phyloP scores from a whole-genome alignment of 2,888 invertebrate genomes.

The Hesperia comma region DNA sequence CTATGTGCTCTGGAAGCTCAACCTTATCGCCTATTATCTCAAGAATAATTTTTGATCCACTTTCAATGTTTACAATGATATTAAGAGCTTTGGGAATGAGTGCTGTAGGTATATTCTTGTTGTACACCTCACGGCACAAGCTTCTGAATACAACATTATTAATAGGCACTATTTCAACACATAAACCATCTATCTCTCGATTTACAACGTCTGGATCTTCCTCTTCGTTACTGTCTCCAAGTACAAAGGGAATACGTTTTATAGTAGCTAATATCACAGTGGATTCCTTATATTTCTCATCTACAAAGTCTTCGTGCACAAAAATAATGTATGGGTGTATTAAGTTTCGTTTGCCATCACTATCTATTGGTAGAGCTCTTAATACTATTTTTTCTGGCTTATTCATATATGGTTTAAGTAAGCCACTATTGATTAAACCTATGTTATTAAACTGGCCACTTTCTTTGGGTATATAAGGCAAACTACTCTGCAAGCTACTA shows the following conservation, averaged over 20 bases:
- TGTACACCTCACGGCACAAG: constrained; percentile 70
- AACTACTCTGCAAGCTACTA: constrained; percentile 48
- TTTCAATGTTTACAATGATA: constrained; percentile 78
- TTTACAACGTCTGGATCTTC: constrained; percentile 50
- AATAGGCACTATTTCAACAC: constrained; percentile 73
- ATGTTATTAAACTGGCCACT: constrained; percentile 63
- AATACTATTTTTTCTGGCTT: constrained; percentile 62
- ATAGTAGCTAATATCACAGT: constrained; percentile 68
- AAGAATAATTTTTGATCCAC: constrained; percentile 83
- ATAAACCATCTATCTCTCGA: constrained; percentile 63
- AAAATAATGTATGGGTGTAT: constrained; percentile 78
- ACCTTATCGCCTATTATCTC: constrained; percentile 66
- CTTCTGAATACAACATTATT: constrained; percentile 72
- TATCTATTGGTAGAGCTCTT: constrained; percentile 71
- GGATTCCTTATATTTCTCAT: constrained; percentile 59
- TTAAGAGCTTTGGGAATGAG: constrained; percentile 83
- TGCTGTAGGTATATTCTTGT: constrained; percentile 72
- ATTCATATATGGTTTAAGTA: constrained; percentile 65
- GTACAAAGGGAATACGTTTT: constrained; percentile 64
- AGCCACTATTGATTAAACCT: constrained; percentile 65
- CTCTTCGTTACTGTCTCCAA: constrained; percentile 56
- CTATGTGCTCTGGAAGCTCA: constrained; percentile 73
- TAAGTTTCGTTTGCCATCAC: constrained; percentile 73
- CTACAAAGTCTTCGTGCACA: constrained; percentile 72
- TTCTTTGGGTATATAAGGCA: constrained; percentile 50